Base-by-base conservation (phyloP, 1,140 invertebrate genomes). In the Penaeus japonicus region DNA sequence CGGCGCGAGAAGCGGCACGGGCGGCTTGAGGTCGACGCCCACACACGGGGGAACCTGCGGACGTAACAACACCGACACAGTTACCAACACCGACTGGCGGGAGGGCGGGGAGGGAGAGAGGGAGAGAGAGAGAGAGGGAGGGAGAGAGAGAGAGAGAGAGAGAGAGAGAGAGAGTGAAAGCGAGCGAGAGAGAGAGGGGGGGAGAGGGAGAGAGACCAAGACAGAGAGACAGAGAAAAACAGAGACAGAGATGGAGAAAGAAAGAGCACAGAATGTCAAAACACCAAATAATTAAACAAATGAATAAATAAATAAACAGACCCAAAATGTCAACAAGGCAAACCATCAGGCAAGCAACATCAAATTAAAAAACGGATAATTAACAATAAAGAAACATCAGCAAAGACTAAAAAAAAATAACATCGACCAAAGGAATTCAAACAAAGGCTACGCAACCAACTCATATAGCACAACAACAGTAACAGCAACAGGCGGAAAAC, bases 31-130 rank as follows among this genome's bases (percentile, higher is more conserved):
- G 39, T n/a, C n/a, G n/a, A 10, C 39, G 39, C 39, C 39, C 39
- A 30, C 59, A 83, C 17, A 59, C 86, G 20, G 86, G 86, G 30
- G 86, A 88, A 39, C 86, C 86, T 88, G 86, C 20, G 77, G 75
- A 59, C 24, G 57, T 12, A 22, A 80, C 79, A 70, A 10, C 39
- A 82, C 39, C 54, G 22, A n/a, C 18, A 24, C 20, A n/a, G 35
- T 27, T 39, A 30, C n/a, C 24, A 70, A 30, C n/a, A 22, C 30
- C 39, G 24, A 35, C 20, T 22, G 32, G 30, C n/a, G n/a, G n/a
- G n/a, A n/a, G n/a, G n/a, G n/a, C n/a, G n/a, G 35, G 18, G 4
- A 32, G 70, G 35, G 70, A 10, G 20, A 70, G 65, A 59, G n/a
- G 57, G n/a, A n/a, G 57, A 59, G 57, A 32, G 35, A 15, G 70